phyloP scores from a whole-genome alignment of 2,113 vertebrate genomes.

The Phalacrocorax brasilianus region DNA sequence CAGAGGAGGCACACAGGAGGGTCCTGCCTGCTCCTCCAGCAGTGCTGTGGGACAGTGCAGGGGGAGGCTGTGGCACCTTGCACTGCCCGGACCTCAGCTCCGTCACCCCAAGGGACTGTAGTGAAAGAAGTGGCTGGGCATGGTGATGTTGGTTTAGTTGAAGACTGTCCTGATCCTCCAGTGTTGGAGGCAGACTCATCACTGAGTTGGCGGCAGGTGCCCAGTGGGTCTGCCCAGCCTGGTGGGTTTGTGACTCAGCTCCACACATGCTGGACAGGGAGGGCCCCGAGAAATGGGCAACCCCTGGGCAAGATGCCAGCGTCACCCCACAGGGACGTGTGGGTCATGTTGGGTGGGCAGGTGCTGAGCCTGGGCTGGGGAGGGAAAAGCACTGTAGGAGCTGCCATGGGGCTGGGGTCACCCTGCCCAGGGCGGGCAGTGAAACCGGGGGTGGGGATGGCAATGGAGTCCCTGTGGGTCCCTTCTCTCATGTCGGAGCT shows the following conservation, averaged over 20 bases:
- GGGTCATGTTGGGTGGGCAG: not conserved
- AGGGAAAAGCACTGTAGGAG: not conserved
- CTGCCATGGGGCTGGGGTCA: not conserved
- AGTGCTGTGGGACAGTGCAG: not conserved
- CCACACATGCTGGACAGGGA: not conserved
- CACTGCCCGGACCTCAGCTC: not conserved
- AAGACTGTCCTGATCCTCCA: not conserved
- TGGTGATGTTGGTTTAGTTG: not conserved
- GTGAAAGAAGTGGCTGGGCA: not conserved
- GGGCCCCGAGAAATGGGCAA: not conserved
- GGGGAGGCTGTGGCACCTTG: not conserved
- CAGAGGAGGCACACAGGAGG: not conserved
- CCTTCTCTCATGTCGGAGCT: accelerated
- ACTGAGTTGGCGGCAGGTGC: not conserved
- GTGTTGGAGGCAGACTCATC: not conserved
- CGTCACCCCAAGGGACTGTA: not conserved
- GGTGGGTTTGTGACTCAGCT: not conserved
- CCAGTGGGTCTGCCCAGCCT: not conserved
- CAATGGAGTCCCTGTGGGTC: not conserved
- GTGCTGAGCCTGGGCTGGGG: not conserved
- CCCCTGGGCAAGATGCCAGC: not conserved
- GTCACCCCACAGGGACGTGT: not conserved
- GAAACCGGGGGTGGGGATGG: not conserved
- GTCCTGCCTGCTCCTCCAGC: not conserved
- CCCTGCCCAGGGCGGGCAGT: not conserved